Evolutionary conservation across 2,797 vertebrate species (phyloP).

Genomic region (Acrossocheilus fasciatus): DNA sequence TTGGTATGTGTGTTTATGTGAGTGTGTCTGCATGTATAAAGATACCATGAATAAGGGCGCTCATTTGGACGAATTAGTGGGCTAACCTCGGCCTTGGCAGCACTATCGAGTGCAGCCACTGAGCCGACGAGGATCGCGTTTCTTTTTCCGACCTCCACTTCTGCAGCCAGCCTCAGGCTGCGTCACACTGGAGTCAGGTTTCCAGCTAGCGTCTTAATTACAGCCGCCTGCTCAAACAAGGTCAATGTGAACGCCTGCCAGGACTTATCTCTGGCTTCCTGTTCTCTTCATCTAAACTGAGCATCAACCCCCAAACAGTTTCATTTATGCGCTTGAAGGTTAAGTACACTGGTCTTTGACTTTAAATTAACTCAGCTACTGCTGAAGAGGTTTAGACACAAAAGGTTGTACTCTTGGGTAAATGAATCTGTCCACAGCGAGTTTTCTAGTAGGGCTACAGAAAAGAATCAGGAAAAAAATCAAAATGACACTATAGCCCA

Average conservation of each 20-base stretch:
- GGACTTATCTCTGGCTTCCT: slow-evolving; percentile 53
- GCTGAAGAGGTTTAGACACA: background rate
- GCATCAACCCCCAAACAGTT: slow-evolving; percentile 31
- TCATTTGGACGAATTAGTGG: slow-evolving; percentile 77
- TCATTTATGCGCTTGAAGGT: slow-evolving; percentile 35
- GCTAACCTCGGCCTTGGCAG: slow-evolving; percentile 77
- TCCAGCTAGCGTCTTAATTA: slow-evolving; percentile 73
- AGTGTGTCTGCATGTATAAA: slow-evolving; percentile 64
- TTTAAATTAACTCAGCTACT: slow-evolving; percentile 14
- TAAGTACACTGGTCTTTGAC: slow-evolving; percentile 27
- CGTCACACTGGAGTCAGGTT: slow-evolving; percentile 80
- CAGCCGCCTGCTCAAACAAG: slow-evolving; percentile 65
- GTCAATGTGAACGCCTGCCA: slow-evolving; percentile 67
- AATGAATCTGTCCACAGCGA: background rate
- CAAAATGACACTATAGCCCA: background rate
- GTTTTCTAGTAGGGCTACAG: background rate
- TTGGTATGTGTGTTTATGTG: slow-evolving; percentile 58
- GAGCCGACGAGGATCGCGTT: slow-evolving; percentile 70
- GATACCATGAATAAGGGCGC: slow-evolving; percentile 76
- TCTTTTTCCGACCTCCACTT: slow-evolving; percentile 79
- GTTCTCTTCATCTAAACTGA: slow-evolving; percentile 42
- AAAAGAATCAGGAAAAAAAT: background rate
- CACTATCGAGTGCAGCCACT: slow-evolving; percentile 66
- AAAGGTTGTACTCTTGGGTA: background rate
- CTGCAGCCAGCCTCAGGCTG: slow-evolving; percentile 75